Conservation (phyloP, 2,797 vertebrate genomes). For the Epinephelus coioides region DNA sequence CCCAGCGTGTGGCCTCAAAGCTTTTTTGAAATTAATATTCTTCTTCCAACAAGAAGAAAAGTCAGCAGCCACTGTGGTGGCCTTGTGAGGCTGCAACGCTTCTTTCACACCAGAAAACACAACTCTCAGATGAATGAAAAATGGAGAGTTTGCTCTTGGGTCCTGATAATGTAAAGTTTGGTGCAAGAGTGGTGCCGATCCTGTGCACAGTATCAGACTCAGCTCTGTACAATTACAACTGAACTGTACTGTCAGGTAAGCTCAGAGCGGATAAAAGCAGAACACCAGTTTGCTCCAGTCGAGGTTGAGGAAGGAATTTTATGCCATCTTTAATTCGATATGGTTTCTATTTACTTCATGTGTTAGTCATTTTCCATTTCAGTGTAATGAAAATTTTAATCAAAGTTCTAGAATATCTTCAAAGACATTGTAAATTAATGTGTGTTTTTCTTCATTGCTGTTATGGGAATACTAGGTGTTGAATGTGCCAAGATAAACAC, state of each 20-base stretch:
- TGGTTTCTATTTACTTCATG: neutral
- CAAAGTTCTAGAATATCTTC: neutral
- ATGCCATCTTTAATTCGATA: too few species aligned
- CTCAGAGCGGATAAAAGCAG: too few species aligned
- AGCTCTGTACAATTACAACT: too few species aligned
- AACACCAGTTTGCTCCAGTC: too few species aligned
- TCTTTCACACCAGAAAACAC: neutral
- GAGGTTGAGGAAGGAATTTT: too few species aligned
- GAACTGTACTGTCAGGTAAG: too few species aligned
- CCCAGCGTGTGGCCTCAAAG: conserved; percentile 21
- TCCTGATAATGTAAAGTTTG: neutral
- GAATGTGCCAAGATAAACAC: neutral
- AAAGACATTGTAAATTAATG: neutral
- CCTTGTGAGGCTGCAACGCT: neutral
- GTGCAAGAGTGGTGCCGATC: neutral
- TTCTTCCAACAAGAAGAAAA: neutral
- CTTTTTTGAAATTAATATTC: conserved; percentile 13
- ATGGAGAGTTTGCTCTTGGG: neutral
- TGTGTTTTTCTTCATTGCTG: neutral
- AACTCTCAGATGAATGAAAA: neutral
- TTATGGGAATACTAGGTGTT: neutral
- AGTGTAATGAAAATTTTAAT: neutral
- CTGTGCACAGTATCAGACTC: too few species aligned
- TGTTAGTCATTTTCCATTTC: neutral
- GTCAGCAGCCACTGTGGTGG: neutral